Evolutionary conservation across 2,113 vertebrate genomes (phyloP), one percentile per base, ranked within the genome.

Genomic region (Anas platyrhynchos): DNA sequence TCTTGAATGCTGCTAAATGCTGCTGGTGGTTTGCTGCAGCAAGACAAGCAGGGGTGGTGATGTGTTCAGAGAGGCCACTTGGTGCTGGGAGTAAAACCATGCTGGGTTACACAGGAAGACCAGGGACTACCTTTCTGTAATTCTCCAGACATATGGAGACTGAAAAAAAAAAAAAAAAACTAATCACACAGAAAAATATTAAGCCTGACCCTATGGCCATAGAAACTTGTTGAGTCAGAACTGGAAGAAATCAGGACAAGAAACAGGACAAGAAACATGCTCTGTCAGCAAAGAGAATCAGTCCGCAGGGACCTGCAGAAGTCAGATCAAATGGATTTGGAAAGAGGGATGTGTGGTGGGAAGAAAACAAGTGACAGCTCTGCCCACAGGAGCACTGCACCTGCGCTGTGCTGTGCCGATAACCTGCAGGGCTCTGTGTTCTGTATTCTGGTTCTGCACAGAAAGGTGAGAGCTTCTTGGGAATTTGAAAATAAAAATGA

Each of bases 171-270:
- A n/a, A 58, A 76, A 34, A 31, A n/a, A n/a, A 58, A 76, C 48
- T 69, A 67, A 89, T 34, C 18, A 23, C 16, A 23, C 3, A 36
- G 29, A 58, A 89, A 89, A 92, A 71, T 32, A 80, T 17, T 41
- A 61, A 62, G 32, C 21, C 81, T 65, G 48, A 56, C 32, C 66
- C 52, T 46, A 41, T 2, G 4, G 48, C 34, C 68, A 13, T 0
- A 89, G 43, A 73, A 92, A 92, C 11, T 43, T 55, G 50, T 50
- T 75, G 69, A 86, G 46, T 69, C 58, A 62, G 31, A 86, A 77
- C 11, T 6, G 85, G 62, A 82, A 36, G 67, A 86, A 90, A 89
- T 41, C 29, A 55, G 10, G 58, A 72, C 61, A 52, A 92, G 34
- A 87, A 94, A 69, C 29, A 55, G 10, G 58, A 72, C 61, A 52